Evolutionary conservation across 2,113 vertebrate species (phyloP).

Genomic region (Bucco capensis): DNA sequence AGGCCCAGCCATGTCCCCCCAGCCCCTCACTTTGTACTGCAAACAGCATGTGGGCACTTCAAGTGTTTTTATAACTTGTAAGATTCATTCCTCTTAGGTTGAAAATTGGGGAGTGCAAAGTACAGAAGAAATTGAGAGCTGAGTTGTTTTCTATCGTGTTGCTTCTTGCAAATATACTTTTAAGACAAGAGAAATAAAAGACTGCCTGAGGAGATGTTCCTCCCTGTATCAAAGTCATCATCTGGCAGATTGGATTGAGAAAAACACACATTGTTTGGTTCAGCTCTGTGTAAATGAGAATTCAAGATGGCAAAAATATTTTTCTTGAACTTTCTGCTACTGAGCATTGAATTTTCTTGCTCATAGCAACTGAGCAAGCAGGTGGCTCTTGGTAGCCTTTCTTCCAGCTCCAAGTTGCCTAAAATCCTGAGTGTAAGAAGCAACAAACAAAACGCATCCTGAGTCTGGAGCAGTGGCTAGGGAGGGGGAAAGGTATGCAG

Average conservation of each 20-base stretch:
- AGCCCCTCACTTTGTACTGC: not conserved
- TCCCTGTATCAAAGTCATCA: not conserved
- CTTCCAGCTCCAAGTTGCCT: not conserved
- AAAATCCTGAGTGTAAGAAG: accelerated
- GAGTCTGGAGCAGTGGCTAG: not conserved
- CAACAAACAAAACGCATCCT: not conserved
- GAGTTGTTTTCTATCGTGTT: not conserved
- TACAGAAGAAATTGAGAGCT: not conserved
- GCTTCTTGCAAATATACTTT: not conserved
- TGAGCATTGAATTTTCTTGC: not conserved
- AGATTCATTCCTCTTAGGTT: not conserved
- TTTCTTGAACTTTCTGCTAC: not conserved
- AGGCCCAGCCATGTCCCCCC: not conserved
- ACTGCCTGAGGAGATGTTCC: not conserved
- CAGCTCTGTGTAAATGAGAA: not conserved
- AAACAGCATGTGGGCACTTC: not conserved
- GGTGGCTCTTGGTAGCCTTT: not conserved
- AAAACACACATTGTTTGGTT: not conserved
- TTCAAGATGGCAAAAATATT: not conserved
- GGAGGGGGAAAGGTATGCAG: not conserved
- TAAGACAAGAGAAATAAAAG: not conserved
- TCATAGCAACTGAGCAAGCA: not conserved
- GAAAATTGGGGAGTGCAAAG: not conserved
- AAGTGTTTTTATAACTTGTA: not conserved
- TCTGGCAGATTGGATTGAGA: not conserved